Percentiles rank a stretch among this genome's conserved stretches.
These are phyloP conservation scores for Malurus alboscapulatus DNA, from an alignment of 2,113 vertebrate species.

Conservation along the genomic window DNA sequence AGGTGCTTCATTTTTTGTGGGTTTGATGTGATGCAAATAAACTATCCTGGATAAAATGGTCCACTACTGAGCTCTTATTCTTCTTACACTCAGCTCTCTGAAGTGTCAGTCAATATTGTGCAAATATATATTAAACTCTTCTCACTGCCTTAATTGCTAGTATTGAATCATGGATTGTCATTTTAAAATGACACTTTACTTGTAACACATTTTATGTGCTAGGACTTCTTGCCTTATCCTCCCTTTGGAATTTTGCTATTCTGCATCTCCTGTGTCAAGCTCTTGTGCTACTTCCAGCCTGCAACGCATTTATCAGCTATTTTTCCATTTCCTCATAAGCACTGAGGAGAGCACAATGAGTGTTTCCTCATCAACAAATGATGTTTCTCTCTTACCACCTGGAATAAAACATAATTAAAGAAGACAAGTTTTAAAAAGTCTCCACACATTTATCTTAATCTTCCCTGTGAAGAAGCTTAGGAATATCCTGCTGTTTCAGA, in stretches of 20 bases:
- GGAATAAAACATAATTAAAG: background rate
- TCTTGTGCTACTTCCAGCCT: background rate
- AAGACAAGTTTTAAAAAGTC: background rate
- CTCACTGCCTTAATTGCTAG: background rate
- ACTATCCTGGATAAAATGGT: background rate
- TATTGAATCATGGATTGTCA: background rate
- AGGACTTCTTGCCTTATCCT: background rate
- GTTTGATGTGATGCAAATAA: background rate
- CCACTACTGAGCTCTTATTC: background rate
- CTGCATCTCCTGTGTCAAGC: background rate
- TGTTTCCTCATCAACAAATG: background rate
- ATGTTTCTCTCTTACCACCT: background rate
- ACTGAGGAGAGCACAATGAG: background rate
- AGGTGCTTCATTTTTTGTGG: background rate
- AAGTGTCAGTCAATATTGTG: background rate
- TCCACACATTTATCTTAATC: constrained; percentile 8
- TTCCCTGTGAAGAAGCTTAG: background rate
- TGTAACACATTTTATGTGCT: background rate
- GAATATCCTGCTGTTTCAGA: background rate
- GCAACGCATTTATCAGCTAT: background rate
- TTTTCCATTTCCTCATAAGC: background rate
- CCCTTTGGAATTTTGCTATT: background rate
- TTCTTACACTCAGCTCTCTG: background rate
- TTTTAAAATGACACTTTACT: background rate
- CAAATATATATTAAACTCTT: background rate